Percentiles rank a stretch among this genome's conserved stretches.
Conservation (phyloP, 2,797 vertebrate genomes). For the Masticophis lateralis region DNA sequence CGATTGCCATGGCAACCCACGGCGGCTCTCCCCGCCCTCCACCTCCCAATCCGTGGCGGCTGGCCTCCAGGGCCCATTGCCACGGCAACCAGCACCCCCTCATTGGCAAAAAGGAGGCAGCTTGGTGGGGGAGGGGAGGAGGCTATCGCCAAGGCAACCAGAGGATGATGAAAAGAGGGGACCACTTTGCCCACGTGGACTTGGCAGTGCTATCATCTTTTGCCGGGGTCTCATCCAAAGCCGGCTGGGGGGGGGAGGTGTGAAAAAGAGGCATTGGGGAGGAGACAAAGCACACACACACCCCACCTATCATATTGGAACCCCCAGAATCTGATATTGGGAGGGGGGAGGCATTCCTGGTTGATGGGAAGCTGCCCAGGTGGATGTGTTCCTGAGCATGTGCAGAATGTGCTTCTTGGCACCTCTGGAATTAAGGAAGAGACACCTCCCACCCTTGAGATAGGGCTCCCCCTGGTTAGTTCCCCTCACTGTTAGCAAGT, state of each 20-base stretch:
- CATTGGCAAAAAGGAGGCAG: conserved; percentile 35
- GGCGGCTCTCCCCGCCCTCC: conserved; percentile 19
- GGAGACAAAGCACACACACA: not conserved
- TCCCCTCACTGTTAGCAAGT: no score
- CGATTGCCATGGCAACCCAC: conserved; percentile 27
- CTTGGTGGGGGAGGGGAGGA: not conserved
- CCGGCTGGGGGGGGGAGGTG: not conserved
- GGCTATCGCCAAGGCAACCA: not conserved
- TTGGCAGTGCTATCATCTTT: not conserved
- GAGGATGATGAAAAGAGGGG: conserved; percentile 27
- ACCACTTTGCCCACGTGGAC: not conserved
- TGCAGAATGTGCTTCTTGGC: not conserved
- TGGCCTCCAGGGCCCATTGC: conserved; percentile 52
- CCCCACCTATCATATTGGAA: not conserved
- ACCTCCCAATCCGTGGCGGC: not conserved
- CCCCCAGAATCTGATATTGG: not conserved
- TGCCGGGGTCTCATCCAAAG: not conserved
- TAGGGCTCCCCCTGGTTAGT: no score
- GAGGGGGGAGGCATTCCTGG: no score
- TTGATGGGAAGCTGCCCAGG: no score
- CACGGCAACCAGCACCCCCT: conserved; percentile 67
- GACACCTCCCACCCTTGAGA: not conserved
- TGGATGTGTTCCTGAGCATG: not conserved
- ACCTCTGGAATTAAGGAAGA: not conserved
- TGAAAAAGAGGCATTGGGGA: not conserved